These are phyloP conservation scores for Atherinosoma microstoma DNA, from an alignment of 2,797 vertebrate genomes.

Conservation along the genomic window DNA sequence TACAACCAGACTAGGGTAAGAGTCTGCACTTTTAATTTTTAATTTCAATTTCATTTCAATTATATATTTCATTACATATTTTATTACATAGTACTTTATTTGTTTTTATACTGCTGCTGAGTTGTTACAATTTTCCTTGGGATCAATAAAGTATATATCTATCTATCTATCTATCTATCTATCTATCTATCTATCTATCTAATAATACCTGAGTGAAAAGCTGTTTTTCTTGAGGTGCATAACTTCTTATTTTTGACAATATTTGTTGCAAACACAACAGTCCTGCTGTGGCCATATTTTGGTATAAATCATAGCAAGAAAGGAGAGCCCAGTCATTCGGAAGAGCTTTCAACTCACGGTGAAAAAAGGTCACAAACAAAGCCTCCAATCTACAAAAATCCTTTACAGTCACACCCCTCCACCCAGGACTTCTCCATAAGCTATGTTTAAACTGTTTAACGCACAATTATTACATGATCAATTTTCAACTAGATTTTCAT, in stretches of 20 bases:
- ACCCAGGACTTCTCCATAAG: no score
- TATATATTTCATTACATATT: no score
- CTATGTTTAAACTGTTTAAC: background rate
- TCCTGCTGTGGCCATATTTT: background rate
- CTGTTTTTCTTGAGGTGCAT: no score
- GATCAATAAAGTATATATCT: no score
- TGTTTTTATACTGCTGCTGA: no score
- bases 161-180: conserved; percentile 43
- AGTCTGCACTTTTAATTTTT: no score
- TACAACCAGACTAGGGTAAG: no score
- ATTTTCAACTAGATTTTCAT: background rate
- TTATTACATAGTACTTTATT: no score
- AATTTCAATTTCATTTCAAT: no score
- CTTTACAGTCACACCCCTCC: background rate
- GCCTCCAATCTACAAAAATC: background rate
- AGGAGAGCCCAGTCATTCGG: background rate
- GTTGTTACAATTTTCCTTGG: no score
- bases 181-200: conserved; percentile 26
- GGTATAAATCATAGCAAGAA: background rate
- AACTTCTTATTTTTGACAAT: background rate
- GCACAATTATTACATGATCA: background rate
- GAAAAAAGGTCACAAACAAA: background rate
- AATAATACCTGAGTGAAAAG: no score
- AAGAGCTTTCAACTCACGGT: no score
- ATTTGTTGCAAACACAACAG: background rate